Percentiles rank a stretch among this genome's conserved stretches.
phyloP scores from a whole-genome alignment of 2,888 invertebrate species.

The Catocala fraxini region DNA sequence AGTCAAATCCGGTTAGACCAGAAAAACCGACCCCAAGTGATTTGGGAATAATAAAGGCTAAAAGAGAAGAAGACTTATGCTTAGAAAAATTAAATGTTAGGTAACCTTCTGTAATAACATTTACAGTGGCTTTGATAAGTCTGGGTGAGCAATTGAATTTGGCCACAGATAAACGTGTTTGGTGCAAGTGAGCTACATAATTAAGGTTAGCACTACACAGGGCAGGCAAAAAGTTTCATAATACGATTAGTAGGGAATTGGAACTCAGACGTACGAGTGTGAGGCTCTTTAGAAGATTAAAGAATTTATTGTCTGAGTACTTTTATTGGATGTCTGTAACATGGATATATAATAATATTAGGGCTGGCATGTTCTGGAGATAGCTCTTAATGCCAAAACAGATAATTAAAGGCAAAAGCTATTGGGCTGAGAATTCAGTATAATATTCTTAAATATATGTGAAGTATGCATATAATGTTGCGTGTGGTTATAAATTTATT shows the following conservation, averaged over 20 bases:
- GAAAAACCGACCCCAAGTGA: no score
- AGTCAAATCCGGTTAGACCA: no score
- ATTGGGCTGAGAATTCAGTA: no score
- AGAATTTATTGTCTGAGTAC: neutral
- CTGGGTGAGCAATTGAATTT: constrained; percentile 33
- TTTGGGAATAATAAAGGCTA: no score
- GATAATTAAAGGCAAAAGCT: no score
- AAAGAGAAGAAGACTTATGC: no score
- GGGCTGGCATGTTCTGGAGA: no score
- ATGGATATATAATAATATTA: neutral
- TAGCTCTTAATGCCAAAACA: no score
- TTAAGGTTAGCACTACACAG: constrained; percentile 16
- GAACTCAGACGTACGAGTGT: constrained; percentile 2
- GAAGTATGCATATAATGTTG: no score
- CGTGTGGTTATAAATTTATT: no score
- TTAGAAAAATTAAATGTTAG: neutral
- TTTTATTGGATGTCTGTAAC: neutral
- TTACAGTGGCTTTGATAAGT: neutral
- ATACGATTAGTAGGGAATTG: constrained; percentile 11
- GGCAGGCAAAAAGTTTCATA: constrained; percentile 14
- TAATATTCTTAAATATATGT: no score
- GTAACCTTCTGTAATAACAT: constrained; percentile 13
- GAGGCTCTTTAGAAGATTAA: constrained; percentile 22
- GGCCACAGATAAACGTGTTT: constrained; percentile 29
- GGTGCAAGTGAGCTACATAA: constrained; percentile 24